These are phyloP conservation scores for Catharus ustulatus DNA, from an alignment of 2,797 vertebrate species.

Conservation along the genomic window DNA sequence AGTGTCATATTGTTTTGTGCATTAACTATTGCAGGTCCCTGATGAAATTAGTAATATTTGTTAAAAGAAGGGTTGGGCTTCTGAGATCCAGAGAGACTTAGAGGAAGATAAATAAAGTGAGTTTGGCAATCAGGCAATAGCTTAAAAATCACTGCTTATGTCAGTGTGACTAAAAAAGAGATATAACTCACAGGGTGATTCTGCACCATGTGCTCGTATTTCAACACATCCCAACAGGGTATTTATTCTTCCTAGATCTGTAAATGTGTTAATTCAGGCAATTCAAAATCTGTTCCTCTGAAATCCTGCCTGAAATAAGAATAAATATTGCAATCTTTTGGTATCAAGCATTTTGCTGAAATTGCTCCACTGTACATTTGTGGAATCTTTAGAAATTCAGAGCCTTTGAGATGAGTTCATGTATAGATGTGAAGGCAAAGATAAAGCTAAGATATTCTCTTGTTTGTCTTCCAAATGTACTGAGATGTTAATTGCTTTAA, in stretches of 20 bases:
- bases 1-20: background rate
- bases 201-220: background rate
- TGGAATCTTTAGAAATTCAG: background rate
- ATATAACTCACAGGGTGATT: background rate
- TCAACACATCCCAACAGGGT: background rate
- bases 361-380: background rate
- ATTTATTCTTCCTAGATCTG: background rate
- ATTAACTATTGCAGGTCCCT: background rate
- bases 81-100: background rate
- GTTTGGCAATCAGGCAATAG: background rate
- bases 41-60: background rate
- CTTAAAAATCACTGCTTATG: slow-evolving; percentile 11
- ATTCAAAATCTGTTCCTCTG: slow-evolving; percentile 1
- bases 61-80: background rate
- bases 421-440: background rate
- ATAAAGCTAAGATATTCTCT: background rate
- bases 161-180: slow-evolving; percentile 22
- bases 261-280: background rate
- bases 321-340: background rate
- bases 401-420: background rate
- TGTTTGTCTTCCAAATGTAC: background rate
- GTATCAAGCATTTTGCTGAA: background rate
- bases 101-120: background rate
- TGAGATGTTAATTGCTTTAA: background rate
- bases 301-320: background rate